Conservation (phyloP, 1,140 invertebrate species). For the Pogonognathellus flavescens region DNA sequence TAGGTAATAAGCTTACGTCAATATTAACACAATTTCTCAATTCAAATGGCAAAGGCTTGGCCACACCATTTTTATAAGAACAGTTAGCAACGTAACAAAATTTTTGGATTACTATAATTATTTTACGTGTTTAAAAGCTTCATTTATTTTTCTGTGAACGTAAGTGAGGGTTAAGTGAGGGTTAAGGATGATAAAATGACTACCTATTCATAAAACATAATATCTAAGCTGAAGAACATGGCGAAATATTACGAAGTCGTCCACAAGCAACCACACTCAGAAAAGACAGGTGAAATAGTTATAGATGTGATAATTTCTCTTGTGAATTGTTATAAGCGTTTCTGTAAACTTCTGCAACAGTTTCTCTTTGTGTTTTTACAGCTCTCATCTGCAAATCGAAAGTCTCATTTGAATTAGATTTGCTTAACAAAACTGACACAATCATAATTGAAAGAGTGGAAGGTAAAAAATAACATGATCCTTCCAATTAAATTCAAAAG, state of each 20-base stretch:
- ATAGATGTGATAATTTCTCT: neutral
- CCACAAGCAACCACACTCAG: neutral
- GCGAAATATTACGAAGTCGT: slow-evolving; percentile 28
- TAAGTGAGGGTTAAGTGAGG: neutral
- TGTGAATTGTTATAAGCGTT: too few relatives aligned
- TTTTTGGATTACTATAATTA: too few relatives aligned
- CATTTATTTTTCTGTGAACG: too few relatives aligned
- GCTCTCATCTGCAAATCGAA: slow-evolving; percentile 4
- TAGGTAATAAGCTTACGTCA: too few relatives aligned
- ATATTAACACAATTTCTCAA: too few relatives aligned
- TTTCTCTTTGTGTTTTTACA: neutral
- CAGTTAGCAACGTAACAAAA: too few relatives aligned
- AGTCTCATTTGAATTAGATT: slow-evolving; percentile 7
- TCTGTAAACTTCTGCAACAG: neutral
- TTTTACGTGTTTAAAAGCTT: too few relatives aligned
- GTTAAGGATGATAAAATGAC: too few relatives aligned
- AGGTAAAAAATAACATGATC: slow-evolving; percentile 10
- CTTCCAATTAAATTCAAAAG: too few relatives aligned
- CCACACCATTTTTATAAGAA: too few relatives aligned
- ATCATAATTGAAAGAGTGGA: slow-evolving; percentile 2
- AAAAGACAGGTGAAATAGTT: slow-evolving; percentile 14
- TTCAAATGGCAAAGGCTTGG: neutral
- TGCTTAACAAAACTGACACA: neutral
- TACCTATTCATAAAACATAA: neutral
- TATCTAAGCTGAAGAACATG: neutral